These are phyloP conservation scores for Xylota sylvarum DNA, from an alignment of 2,888 invertebrate genomes.

Conservation along the genomic window DNA sequence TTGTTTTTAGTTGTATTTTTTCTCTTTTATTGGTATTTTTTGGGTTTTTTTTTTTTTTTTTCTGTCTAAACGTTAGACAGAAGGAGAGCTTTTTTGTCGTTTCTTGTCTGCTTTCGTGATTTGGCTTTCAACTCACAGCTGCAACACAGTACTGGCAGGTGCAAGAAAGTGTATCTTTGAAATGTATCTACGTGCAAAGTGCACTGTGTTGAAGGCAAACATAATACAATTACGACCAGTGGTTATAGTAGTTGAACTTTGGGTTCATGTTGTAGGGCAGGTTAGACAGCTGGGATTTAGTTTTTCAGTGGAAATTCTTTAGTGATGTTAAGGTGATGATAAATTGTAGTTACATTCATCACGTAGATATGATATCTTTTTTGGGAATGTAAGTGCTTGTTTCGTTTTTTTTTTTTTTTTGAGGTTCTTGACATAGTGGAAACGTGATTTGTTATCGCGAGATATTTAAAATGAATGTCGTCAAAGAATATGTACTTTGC, in stretches of 20 bases:
- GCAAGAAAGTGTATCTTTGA: slow-evolving; percentile 45
- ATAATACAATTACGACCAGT: slow-evolving; percentile 64
- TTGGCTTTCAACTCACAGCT: slow-evolving; percentile 31
- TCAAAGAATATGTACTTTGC: not conserved
- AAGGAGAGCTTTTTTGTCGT: slow-evolving; percentile 45
- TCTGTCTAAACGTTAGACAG: slow-evolving; percentile 36
- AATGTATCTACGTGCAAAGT: slow-evolving; percentile 52
- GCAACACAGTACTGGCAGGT: slow-evolving; percentile 39
- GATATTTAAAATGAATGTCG: slow-evolving; percentile 9
- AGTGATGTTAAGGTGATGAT: slow-evolving; percentile 13
- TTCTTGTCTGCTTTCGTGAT: slow-evolving; percentile 36
- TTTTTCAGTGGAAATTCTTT: slow-evolving; percentile 19
- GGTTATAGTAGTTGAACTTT: slow-evolving; percentile 61
- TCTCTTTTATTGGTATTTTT: slow-evolving; percentile 53
- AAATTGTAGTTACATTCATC: slow-evolving; percentile 51
- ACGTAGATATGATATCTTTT: slow-evolving; percentile 38
- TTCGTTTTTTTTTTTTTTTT: not conserved
- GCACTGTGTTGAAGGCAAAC: slow-evolving; percentile 63
- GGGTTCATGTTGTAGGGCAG: slow-evolving; percentile 43
- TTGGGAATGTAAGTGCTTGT: slow-evolving; percentile 37
- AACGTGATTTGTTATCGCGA: slow-evolving; percentile 24
- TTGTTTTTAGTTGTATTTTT: slow-evolving; percentile 16
- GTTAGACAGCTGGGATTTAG: slow-evolving; percentile 58
- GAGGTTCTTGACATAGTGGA: not conserved
- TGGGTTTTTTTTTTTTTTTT: slow-evolving; percentile 17